phyloP scores from a whole-genome alignment of 2,113 vertebrate species.

The Nyctibius bracteatus region DNA sequence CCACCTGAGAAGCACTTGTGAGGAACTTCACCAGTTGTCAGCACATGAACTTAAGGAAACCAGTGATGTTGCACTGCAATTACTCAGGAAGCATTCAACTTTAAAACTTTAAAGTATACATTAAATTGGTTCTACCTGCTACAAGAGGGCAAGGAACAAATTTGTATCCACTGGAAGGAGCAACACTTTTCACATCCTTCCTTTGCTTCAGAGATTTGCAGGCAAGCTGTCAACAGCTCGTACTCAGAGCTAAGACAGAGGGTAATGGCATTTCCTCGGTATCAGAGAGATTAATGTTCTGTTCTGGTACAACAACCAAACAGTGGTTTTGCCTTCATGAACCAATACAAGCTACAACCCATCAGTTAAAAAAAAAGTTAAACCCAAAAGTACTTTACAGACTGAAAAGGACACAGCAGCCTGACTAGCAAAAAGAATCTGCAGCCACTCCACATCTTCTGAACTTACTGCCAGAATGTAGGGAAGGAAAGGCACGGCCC shows the following conservation, averaged over 20 bases:
- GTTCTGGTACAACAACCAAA: background rate
- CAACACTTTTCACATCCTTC: background rate
- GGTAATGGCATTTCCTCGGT: background rate
- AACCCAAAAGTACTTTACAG: background rate
- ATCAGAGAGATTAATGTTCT: background rate
- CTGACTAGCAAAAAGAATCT: background rate
- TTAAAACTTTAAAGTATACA: background rate
- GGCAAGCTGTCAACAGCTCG: background rate
- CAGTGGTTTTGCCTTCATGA: background rate
- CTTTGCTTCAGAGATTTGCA: background rate
- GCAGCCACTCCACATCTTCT: rapidly evolving
- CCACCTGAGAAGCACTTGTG: background rate
- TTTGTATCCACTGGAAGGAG: background rate
- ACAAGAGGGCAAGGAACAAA: background rate
- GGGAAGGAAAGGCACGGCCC: background rate
- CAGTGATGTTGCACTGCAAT: background rate
- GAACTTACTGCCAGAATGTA: background rate
- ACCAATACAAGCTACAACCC: background rate
- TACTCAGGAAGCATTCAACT: background rate
- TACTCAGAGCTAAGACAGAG: background rate
- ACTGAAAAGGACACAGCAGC: background rate
- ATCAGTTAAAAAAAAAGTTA: background rate
- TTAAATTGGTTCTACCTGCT: background rate
- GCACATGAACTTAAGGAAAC: background rate
- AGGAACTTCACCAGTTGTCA: background rate